Base-by-base conservation (phyloP, 2,797 vertebrate genomes). In the Anabacerthia variegaticeps region DNA sequence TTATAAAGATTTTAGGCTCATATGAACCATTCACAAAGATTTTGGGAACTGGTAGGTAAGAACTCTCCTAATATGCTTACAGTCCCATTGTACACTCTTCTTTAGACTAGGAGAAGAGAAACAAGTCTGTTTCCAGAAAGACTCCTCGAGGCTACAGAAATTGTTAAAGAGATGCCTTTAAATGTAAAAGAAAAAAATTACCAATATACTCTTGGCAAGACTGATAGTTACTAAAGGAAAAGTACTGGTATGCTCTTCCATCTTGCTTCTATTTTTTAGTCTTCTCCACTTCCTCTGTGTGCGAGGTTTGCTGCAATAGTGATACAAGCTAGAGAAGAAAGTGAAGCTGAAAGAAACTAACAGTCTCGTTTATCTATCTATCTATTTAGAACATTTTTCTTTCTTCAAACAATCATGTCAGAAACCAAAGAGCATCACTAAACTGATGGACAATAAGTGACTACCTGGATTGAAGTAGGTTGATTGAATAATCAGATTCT, bases 401-500 rank as follows among this genome's bases (percentile, higher is more conserved):
- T 39, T 13, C 24, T 76, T 92, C 92, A 66, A 85, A 84, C 20
- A 93, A 75, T 95, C 63, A 94, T 69, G 67, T 69, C 55, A 75
- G 87, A 92, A 91, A 95, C 30, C 54, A 94, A 97, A 65, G 85
- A 85, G 9, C 19, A 96, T 85, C 55, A 56, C 78, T 94, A 95
- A 97, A 97, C 95, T 97, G 96, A 96, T 97, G 85, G 85, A 77
- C 82, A 71, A 63, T 91, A 91, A 95, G 54, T 96, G 73, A 95
- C 86, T 96, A 97, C 92, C 54, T 87, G 30, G 28, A 95, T 17
- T 95, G 79, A 97, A 97, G 58, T 59, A 92, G 62, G 73, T 88
- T 98, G 95, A 97, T 92, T 96, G 91, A 97, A 96, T 96, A 98
- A 97, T 97, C 89, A 97, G 94, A 97, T 94, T 97, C 91, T 82